phyloP scores from a whole-genome alignment of 2,113 vertebrate genomes.

The Abramis brama region DNA sequence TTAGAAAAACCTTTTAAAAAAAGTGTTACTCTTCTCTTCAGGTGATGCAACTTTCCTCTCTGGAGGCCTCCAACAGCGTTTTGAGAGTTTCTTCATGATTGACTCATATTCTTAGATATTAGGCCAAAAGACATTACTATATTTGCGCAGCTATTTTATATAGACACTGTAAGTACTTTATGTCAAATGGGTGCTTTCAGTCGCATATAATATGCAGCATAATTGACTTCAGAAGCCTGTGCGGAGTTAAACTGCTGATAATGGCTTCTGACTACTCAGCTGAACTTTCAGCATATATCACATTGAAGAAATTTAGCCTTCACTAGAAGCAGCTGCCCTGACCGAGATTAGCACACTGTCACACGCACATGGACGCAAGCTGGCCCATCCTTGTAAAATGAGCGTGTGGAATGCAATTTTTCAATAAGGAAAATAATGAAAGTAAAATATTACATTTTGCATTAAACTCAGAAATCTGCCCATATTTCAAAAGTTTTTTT shows the following conservation, averaged over 20 bases:
- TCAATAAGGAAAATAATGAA: not conserved
- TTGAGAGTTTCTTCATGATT: not conserved
- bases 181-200: conserved; percentile 6
- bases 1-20: not conserved
- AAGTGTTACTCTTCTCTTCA: not conserved
- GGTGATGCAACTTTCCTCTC: conserved; percentile 3
- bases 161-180: conserved; percentile 21
- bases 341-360: not conserved
- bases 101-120: not conserved
- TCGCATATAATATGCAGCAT: conserved; percentile 27
- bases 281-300: conserved; percentile 13
- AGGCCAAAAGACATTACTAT: conserved; percentile 19
- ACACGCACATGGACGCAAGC: not conserved
- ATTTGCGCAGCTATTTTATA: conserved; percentile 11
- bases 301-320: conserved; percentile 15
- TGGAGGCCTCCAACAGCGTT: not conserved
- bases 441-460: not conserved
- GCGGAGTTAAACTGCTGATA: conserved; percentile 23
- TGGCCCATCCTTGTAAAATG: not conserved
- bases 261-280: conserved; percentile 27
- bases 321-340: not conserved
- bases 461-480: not conserved
- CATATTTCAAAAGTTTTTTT: not conserved
- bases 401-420: not conserved
- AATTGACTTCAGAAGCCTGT: conserved; percentile 27